Conservation (phyloP, 2,888 invertebrate species). For the Drosophila lutescens region DNA sequence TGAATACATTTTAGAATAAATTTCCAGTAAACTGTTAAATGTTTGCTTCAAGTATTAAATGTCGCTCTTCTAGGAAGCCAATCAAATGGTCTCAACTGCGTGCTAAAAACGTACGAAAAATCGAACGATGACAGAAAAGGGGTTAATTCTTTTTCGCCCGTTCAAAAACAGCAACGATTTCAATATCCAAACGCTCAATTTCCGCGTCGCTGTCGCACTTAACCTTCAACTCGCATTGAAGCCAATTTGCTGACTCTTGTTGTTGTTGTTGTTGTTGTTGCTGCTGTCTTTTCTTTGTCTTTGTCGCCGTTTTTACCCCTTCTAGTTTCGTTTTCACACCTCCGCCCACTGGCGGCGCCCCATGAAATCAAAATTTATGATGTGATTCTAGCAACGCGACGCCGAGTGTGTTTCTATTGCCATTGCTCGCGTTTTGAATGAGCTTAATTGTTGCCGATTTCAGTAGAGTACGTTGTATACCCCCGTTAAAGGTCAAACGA, state of each 20-base stretch:
- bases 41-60: not conserved
- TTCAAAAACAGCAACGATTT: slow-evolving; percentile 34
- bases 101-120: slow-evolving; percentile 3
- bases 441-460: slow-evolving; percentile 74
- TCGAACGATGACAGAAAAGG: slow-evolving; percentile 2
- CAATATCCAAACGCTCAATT: slow-evolving; percentile 47
- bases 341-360: slow-evolving; percentile 15
- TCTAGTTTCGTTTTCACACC: slow-evolving; percentile 41
- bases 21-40: not conserved
- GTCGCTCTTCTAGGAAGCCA: not conserved
- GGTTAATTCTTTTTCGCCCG: slow-evolving; percentile 2
- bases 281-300: not conserved
- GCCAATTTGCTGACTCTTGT: slow-evolving; percentile 56
- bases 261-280: too few relatives aligned
- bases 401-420: slow-evolving; percentile 49
- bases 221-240: slow-evolving; percentile 80
- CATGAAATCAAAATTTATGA: slow-evolving; percentile 72
- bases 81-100: slow-evolving; percentile 1
- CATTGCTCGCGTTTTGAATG: slow-evolving; percentile 75
- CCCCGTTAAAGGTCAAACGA: slow-evolving; percentile 78
- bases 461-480: slow-evolving; percentile 13
- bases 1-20: too few relatives aligned
- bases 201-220: slow-evolving; percentile 62
- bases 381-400: slow-evolving; percentile 64
- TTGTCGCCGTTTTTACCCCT: slow-evolving; percentile 3